These are phyloP conservation scores for Aporophyla lueneburgensis DNA, from an alignment of 2,888 invertebrate species.

Conservation along the genomic window DNA sequence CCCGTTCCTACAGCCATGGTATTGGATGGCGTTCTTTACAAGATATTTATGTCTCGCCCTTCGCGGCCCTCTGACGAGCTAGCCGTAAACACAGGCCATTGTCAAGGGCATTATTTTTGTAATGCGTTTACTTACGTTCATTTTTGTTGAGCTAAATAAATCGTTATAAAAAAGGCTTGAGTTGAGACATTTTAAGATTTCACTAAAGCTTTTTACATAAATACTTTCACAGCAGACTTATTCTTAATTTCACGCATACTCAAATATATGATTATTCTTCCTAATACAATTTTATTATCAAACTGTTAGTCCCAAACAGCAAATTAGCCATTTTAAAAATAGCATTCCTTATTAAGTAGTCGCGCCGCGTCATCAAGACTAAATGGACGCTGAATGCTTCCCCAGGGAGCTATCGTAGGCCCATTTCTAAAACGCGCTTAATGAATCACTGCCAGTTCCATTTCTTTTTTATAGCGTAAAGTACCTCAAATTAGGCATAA, in stretches of 20 bases:
- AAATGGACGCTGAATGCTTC: conserved; percentile 60
- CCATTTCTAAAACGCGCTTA: conserved; percentile 59
- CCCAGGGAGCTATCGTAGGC: conserved; percentile 62
- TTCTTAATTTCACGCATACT: not conserved
- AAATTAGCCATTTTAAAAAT: conserved; percentile 60
- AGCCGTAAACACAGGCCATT: conserved; percentile 46
- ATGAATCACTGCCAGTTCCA: conserved; percentile 64
- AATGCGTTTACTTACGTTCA: conserved; percentile 35
- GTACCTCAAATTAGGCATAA: conserved; percentile 48
- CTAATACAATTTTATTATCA: not conserved
- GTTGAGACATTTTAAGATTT: not conserved
- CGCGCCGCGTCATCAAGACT: conserved; percentile 59
- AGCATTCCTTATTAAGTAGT: conserved; percentile 52
- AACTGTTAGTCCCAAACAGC: conserved; percentile 17
- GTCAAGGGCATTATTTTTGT: conserved; percentile 52
- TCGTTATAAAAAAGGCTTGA: not conserved
- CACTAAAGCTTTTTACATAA: not conserved
- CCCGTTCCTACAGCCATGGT: conserved; percentile 59
- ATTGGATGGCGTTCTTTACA: conserved; percentile 76
- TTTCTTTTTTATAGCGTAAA: conserved; percentile 56
- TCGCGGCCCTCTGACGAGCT: conserved; percentile 57
- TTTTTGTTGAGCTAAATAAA: conserved; percentile 18
- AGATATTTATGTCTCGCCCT: conserved; percentile 72
- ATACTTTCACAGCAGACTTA: not conserved
- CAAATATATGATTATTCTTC: not conserved